A percentile compares a stretch with the other conserved stretches of the same genome.
These are phyloP conservation scores for Champsocephalus gunnari DNA, from an alignment of 2,797 vertebrate genomes.

Conservation along the genomic window DNA sequence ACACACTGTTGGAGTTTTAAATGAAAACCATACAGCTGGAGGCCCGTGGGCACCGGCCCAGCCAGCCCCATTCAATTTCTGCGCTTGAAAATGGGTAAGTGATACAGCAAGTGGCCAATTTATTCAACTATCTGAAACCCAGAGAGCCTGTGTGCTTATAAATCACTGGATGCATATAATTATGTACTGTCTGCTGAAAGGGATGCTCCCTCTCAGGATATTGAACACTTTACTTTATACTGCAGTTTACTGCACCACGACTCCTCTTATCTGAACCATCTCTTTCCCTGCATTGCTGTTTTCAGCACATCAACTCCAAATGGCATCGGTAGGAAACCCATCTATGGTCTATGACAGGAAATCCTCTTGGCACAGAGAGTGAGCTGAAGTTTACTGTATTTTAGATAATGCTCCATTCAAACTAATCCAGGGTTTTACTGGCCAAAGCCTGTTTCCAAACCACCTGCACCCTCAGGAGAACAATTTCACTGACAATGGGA, in stretches of 20 bases:
- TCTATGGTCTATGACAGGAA: constrained; percentile 36
- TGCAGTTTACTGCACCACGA: constrained; percentile 37
- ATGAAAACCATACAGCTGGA: constrained; percentile 56
- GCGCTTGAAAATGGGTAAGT: constrained; percentile 52
- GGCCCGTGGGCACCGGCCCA: constrained; percentile 36
- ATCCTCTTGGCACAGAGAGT: constrained; percentile 29
- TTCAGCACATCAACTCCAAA: constrained; percentile 13
- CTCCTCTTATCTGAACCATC: constrained; percentile 27
- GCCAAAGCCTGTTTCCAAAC: constrained; percentile 42
- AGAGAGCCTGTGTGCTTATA: constrained; percentile 49
- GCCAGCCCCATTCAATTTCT: constrained; percentile 55
- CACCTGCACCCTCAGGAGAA: constrained; percentile 28
- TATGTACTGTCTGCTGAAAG: constrained; percentile 47
- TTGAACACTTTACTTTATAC: constrained; percentile 39
- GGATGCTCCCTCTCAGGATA: constrained; percentile 50
- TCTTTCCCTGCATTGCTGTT: constrained; percentile 9
- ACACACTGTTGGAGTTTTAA: constrained; percentile 44
- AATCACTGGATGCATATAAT: constrained; percentile 67
- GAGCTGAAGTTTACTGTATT: constrained; percentile 36
- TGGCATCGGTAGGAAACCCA: constrained; percentile 21
- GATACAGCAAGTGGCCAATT: constrained; percentile 61
- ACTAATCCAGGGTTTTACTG: constrained; percentile 6
- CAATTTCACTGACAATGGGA: constrained; percentile 26
- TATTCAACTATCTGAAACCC: constrained; percentile 60
- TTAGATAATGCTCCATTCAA: constrained; percentile 3